Conservation (phyloP, 2,888 invertebrate species). For the Germaria angustata region DNA sequence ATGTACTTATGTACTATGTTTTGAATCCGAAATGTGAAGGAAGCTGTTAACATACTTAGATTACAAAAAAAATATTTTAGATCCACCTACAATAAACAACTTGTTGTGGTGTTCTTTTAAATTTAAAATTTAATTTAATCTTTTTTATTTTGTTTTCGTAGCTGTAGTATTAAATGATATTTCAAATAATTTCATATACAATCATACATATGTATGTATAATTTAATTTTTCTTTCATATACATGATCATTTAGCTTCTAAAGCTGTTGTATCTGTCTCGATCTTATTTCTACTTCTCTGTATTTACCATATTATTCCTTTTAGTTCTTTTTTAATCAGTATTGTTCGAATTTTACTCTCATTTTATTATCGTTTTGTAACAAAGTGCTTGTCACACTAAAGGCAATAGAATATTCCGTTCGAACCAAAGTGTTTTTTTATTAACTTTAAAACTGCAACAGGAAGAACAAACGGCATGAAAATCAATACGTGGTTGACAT, state of each 20-base stretch:
- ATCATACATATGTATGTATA: no score
- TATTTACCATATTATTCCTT: conserved; percentile 23
- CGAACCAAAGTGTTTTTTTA: no score
- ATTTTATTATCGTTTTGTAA: no score
- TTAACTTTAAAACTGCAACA: no score
- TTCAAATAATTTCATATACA: conserved; percentile 26
- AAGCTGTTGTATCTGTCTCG: conserved; percentile 15
- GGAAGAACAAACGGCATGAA: no score
- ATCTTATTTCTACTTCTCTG: background rate
- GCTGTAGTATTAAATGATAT: conserved; percentile 38
- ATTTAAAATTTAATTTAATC: background rate
- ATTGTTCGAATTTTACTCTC: no score
- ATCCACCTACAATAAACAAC: background rate
- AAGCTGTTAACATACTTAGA: background rate
- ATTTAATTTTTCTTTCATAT: background rate
- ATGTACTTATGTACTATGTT: background rate
- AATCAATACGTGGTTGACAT: no score
- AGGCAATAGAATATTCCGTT: no score
- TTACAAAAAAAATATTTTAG: background rate
- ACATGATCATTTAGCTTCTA: conserved; percentile 47
- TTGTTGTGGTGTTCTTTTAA: background rate
- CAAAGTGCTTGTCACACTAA: no score
- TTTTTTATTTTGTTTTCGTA: conserved; percentile 14
- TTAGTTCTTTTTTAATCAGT: background rate
- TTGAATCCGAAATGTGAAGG: background rate